These are phyloP conservation scores for Molanna angustata DNA, from an alignment of 2,888 invertebrate genomes.

Conservation along the genomic window DNA sequence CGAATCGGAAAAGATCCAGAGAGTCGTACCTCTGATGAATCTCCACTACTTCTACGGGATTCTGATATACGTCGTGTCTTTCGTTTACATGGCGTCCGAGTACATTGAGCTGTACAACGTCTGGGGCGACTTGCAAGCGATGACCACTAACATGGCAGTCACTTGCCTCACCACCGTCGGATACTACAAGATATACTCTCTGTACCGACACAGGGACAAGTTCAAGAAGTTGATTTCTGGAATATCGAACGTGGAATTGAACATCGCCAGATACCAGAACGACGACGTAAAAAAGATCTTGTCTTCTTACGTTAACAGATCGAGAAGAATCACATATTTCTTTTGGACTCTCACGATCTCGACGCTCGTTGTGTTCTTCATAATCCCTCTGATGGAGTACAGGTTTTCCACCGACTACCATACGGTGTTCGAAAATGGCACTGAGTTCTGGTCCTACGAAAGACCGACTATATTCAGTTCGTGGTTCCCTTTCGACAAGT, in stretches of 20 bases:
- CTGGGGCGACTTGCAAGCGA: constrained; percentile 26
- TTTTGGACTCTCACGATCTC: constrained; percentile 24
- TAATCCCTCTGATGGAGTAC: constrained; percentile 26
- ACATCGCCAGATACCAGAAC: constrained; percentile 17
- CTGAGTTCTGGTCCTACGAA: constrained; percentile 24
- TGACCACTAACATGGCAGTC: constrained; percentile 29
- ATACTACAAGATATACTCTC: constrained; percentile 21
- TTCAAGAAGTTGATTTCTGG: constrained; percentile 14
- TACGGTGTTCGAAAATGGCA: constrained; percentile 21
- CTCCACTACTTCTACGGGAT: constrained; percentile 18
- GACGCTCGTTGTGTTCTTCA: constrained; percentile 22
- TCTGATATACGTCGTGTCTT: constrained; percentile 17
- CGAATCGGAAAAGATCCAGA: background rate
- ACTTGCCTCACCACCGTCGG: constrained; percentile 26
- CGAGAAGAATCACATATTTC: constrained; percentile 22
- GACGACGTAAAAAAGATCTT: constrained; percentile 9
- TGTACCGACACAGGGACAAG: constrained; percentile 21
- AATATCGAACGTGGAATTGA: constrained; percentile 17
- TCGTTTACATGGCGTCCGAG: constrained; percentile 25
- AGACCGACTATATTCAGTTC: constrained; percentile 29
- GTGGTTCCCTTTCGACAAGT: constrained; percentile 32
- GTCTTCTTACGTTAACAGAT: constrained; percentile 12
- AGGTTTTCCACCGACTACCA: constrained; percentile 21
- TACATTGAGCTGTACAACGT: constrained; percentile 23
- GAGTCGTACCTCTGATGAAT: constrained; percentile 5